Conservation (phyloP, 2,113 vertebrate species). For the Bufo gargarizans region DNA sequence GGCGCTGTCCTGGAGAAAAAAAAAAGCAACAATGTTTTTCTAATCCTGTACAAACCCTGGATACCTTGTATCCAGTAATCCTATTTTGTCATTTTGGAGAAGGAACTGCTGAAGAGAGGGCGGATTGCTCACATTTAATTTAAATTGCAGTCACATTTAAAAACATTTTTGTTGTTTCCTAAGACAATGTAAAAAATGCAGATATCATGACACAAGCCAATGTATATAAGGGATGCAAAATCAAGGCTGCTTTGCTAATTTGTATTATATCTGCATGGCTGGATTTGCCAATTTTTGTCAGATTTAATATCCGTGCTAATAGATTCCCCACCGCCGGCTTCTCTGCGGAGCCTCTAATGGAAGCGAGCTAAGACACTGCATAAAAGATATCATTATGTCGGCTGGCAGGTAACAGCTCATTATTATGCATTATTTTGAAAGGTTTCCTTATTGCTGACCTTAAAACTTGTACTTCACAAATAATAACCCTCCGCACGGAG, state of each 20-base stretch:
- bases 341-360: conserved; percentile 34
- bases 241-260: conserved; percentile 21
- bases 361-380: conserved; percentile 20
- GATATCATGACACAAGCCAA: conserved; percentile 13
- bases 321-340: conserved; percentile 37
- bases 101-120: no score
- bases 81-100: background rate
- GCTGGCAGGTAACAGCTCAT: conserved; percentile 53
- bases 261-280: conserved; percentile 42
- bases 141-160: background rate
- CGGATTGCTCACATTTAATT: background rate
- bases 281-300: conserved; percentile 54
- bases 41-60: background rate
- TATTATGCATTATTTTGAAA: conserved; percentile 53
- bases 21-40: background rate
- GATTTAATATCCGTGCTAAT: conserved; percentile 56
- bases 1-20: background rate
- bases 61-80: background rate
- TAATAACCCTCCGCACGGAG: conserved; percentile 33
- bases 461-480: conserved; percentile 52
- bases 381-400: conserved; percentile 53
- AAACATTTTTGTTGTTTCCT: conserved; percentile 7
- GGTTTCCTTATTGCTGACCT: conserved; percentile 50
- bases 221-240: background rate
- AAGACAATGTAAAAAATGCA: conserved; percentile 31